phyloP scores from a whole-genome alignment of 2,113 vertebrate genomes.

The western clawed frog (Xenopus tropicalis) region UCB_Xtro_10.0 CM004443.2:166753001-166753500 shows the following conservation, averaged over 20 bases:
- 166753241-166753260: slow-evolving; percentile 17
- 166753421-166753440: too few species aligned
- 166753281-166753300: slow-evolving; percentile 94
- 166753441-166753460: too few species aligned
- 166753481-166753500: too few species aligned
- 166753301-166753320: slow-evolving; percentile 90
- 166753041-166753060: slow-evolving; percentile 74
- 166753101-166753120: slow-evolving; percentile 88
- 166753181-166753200: background rate
- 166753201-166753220: background rate
- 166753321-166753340: slow-evolving; percentile 82
- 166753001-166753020: too few species aligned
- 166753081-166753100: slow-evolving; percentile 98
- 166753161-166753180: too few species aligned
- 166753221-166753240: background rate
- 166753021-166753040: too few species aligned
- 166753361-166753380: too few species aligned
- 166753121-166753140: slow-evolving; percentile 78
- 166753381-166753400: too few species aligned
- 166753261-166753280: slow-evolving; percentile 92
- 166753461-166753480: too few species aligned
- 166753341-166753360: too few species aligned
- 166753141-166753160: background rate
- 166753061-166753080: slow-evolving; percentile 94
- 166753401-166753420: too few species aligned